A percentile compares a stretch with the other conserved stretches of the same genome.
Conservation (phyloP, 2,113 vertebrate species). For the Oreocharis arfaki region DNA sequence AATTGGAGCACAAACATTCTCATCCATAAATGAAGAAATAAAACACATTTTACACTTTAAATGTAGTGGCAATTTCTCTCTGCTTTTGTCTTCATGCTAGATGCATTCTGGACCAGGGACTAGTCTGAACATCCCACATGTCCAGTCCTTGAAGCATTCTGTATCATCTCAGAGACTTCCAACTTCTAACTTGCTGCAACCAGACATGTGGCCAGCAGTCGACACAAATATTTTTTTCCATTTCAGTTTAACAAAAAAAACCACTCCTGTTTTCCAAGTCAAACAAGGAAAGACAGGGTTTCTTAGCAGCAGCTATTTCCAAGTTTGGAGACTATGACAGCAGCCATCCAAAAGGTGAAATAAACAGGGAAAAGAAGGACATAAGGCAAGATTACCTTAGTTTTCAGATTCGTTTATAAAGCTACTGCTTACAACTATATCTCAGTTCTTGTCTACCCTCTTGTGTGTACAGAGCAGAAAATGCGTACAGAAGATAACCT, state of each 20-base stretch:
- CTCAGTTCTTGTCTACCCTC: not conserved
- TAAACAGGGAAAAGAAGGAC: not conserved
- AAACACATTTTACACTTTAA: not conserved
- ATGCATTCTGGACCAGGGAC: not conserved
- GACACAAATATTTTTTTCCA: not conserved
- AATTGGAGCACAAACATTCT: not conserved
- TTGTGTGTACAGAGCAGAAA: not conserved
- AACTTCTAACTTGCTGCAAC: not conserved
- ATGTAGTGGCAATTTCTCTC: not conserved
- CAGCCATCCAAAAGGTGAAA: not conserved
- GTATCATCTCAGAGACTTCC: not conserved
- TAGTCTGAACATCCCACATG: not conserved
- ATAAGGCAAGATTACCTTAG: not conserved
- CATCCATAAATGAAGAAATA: not conserved
- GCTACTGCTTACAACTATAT: not conserved
- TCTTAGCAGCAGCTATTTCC: not conserved
- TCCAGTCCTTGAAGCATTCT: not conserved
- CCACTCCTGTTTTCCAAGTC: not conserved
- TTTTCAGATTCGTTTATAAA: not conserved
- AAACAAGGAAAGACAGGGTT: not conserved
- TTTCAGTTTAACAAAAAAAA: not conserved
- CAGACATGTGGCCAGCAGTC: not conserved
- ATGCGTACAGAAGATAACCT: not conserved
- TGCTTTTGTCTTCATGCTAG: not conserved
- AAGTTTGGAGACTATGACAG: not conserved